These are phyloP conservation scores for Drosophila aff. DNA, from an alignment of 1,140 invertebrate genomes.

Conservation along the genomic window DNA sequence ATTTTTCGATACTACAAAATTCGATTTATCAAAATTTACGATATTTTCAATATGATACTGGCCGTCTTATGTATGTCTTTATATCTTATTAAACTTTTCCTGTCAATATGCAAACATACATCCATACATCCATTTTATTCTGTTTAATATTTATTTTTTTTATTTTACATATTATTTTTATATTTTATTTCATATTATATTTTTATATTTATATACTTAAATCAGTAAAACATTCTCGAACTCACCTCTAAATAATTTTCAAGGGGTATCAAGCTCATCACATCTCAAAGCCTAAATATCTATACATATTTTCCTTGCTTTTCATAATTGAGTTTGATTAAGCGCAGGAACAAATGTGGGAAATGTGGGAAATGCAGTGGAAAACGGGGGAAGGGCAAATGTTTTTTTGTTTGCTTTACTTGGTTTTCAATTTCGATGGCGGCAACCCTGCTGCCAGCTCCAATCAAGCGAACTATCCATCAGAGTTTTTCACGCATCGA, in stretches of 20 bases:
- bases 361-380: neutral
- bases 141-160: too few species aligned
- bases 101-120: too few species aligned
- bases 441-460: conserved; percentile 27
- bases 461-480: conserved; percentile 59
- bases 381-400: conserved; percentile 9
- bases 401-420: conserved; percentile 52
- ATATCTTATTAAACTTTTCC: too few species aligned
- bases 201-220: too few species aligned
- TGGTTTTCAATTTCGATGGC: conserved; percentile 50
- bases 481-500: conserved; percentile 52
- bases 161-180: too few species aligned
- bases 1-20: too few species aligned
- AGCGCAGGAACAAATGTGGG: conserved; percentile 19
- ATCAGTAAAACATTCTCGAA: neutral
- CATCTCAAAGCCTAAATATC: too few species aligned
- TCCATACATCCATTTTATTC: too few species aligned
- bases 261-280: neutral
- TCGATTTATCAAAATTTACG: too few species aligned
- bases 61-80: too few species aligned
- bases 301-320: conserved; percentile 10
- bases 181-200: too few species aligned
- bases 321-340: conserved; percentile 78
- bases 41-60: too few species aligned
- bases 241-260: neutral